Percentiles rank a stretch among this genome's conserved stretches.
Conservation (phyloP, 1,140 invertebrate species). For the Papilio glaucus region DNA sequence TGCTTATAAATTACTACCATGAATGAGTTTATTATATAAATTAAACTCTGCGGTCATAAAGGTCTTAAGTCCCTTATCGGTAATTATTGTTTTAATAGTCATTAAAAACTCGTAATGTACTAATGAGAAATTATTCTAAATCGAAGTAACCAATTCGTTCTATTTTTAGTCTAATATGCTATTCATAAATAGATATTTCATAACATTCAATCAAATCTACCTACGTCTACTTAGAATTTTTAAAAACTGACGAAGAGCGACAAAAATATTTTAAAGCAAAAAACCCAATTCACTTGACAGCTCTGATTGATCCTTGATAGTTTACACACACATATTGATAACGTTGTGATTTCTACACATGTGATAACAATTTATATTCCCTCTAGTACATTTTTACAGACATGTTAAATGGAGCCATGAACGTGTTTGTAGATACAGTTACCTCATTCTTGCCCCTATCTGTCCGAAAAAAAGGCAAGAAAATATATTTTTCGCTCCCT, state of each 20-base stretch:
- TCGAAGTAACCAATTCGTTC: neutral
- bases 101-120: neutral
- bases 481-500: no score
- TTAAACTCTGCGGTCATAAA: no score
- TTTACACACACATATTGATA: conserved; percentile 22
- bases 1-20: no score
- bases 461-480: no score
- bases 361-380: conserved; percentile 14
- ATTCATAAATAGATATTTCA: no score
- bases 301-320: conserved; percentile 28
- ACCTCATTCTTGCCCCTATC: no score
- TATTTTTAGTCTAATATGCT: neutral
- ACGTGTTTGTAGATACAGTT: no score
- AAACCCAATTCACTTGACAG: neutral
- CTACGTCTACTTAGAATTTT: no score
- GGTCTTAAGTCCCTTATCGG: neutral
- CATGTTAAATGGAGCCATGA: no score
- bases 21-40: no score
- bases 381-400: conserved; percentile 2
- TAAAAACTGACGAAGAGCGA: neutral
- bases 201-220: neutral
- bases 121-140: neutral
- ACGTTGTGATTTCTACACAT: conserved; percentile 28
- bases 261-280: neutral
- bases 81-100: neutral